Percentiles rank a stretch among this genome's conserved stretches.
Conservation (phyloP, 2,888 invertebrate species). For the Norana najaformis region DNA sequence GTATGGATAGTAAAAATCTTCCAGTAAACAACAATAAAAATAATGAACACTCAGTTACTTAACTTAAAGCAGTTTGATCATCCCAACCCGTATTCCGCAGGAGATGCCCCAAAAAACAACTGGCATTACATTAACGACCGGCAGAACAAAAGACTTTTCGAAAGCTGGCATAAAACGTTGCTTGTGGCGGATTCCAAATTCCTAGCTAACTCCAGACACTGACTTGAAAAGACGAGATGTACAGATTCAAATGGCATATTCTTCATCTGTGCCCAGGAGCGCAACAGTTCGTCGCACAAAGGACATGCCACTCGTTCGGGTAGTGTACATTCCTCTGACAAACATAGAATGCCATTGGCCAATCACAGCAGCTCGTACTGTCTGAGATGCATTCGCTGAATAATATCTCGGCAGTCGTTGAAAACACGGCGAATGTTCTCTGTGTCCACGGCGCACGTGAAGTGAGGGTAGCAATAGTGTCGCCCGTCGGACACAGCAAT, state of each 20-base stretch:
- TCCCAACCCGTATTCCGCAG: background rate
- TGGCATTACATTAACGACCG: background rate
- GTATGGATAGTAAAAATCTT: too few species aligned
- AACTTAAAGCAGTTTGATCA: too few species aligned
- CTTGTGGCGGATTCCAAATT: background rate
- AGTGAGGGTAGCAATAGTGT: slow-evolving; percentile 99
- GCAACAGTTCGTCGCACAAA: slow-evolving; percentile 5
- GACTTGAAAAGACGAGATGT: background rate
- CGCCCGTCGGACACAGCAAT: slow-evolving; percentile 94
- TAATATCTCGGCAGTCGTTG: slow-evolving; percentile 99
- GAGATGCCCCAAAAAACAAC: background rate
- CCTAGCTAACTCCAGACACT: background rate
- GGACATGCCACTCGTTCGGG: background rate
- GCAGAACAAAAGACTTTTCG: background rate
- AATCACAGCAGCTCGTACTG: slow-evolving; percentile 98
- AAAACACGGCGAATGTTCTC: slow-evolving; percentile 99
- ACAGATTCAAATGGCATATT: slow-evolving; percentile 1
- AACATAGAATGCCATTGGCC: slow-evolving; percentile 45
- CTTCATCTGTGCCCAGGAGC: background rate
- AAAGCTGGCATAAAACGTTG: slow-evolving; percentile 4
- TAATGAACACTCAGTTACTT: background rate
- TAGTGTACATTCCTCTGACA: slow-evolving; percentile 21
- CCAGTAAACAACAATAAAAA: background rate
- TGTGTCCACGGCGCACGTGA: slow-evolving; percentile 99
- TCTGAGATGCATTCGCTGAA: slow-evolving; percentile 99